Evolutionary conservation across 1,140 invertebrate genomes (phyloP), one percentile per base, ranked within the genome.

Genomic region (Zaprionus ornatus): DNA sequence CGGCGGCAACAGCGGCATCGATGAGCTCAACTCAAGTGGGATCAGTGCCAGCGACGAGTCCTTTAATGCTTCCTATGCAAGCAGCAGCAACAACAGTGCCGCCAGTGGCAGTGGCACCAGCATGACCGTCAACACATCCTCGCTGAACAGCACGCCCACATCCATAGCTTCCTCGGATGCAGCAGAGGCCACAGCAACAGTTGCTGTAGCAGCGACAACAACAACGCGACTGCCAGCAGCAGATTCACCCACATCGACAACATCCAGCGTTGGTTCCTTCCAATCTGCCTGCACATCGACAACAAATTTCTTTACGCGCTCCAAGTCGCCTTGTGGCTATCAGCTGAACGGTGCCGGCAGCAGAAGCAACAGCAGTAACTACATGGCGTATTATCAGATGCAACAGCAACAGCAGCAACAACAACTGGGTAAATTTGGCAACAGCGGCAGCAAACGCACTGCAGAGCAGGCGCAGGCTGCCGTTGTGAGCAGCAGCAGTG

Each of bases 211-310:
- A 29, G 4, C 67, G 29, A 13, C 45, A 80, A 50, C 74, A 52
- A 64, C 67, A 21, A 56, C 75, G 19, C 50, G 64, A 27, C 13
- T 37, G 57, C 67, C 73, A 3, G 73, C 73, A 35, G 60, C 67
- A 1, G 69, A 68, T 21, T 84, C 81, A 9, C 78, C 80, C 27
- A 62, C 77, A 69, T 68, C 74, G 23, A 82, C 83, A 0, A 78
- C 84, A 54, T 79, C 87, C 35, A 74, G 79, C 32, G 56, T 76
- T 17, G 69, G 69, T 52, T 82, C 90, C 25, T 91, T 90, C 25
- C 82, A 86, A 59, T 91, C 90, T 32, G 84, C 82, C 32, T 86
- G 77, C 59, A 88, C 74, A 2, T 85, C 82, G 0, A 74, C 83
- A 15, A 79, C 80, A 3, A 81, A 76, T 61, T 74, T 75, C 59